Percentiles rank a stretch among this genome's conserved stretches.
phyloP scores from a whole-genome alignment of 2,888 invertebrate genomes.

The Crioceris asparagi region DNA sequence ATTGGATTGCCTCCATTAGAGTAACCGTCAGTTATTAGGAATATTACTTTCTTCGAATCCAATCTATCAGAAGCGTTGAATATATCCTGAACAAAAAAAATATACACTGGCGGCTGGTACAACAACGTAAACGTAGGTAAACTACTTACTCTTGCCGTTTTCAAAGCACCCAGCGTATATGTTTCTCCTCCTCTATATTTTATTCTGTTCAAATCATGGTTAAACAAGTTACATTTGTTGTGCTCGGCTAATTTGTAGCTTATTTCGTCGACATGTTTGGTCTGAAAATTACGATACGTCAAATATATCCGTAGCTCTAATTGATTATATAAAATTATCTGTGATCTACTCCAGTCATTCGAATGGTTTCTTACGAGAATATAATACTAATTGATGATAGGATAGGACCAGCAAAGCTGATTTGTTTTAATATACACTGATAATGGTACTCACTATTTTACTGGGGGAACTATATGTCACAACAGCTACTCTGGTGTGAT shows the following conservation, averaged over 20 bases:
- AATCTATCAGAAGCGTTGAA: slow-evolving; percentile 35
- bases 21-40: slow-evolving; percentile 60
- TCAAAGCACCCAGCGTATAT: slow-evolving; percentile 56
- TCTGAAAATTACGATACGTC: too few relatives aligned
- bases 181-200: slow-evolving; percentile 57
- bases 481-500: slow-evolving; percentile 52
- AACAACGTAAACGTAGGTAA: neutral
- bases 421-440: too few relatives aligned
- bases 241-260: slow-evolving; percentile 40
- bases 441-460: slow-evolving; percentile 43
- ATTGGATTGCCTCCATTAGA: slow-evolving; percentile 59
- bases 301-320: too few relatives aligned
- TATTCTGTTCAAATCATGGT: slow-evolving; percentile 48
- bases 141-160: slow-evolving; percentile 46
- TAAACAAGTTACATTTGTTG: slow-evolving; percentile 54
- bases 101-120: neutral
- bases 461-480: slow-evolving; percentile 53
- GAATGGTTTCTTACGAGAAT: too few relatives aligned
- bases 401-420: too few relatives aligned
- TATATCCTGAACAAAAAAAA: slow-evolving; percentile 35
- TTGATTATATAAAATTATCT: too few relatives aligned
- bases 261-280: slow-evolving; percentile 49
- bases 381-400: too few relatives aligned
- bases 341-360: too few relatives aligned
- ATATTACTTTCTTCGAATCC: slow-evolving; percentile 48